Evolutionary conservation across 2,113 vertebrate genomes (phyloP), one percentile per base, ranked within the genome.

Genomic region (Uria lomvia): DNA sequence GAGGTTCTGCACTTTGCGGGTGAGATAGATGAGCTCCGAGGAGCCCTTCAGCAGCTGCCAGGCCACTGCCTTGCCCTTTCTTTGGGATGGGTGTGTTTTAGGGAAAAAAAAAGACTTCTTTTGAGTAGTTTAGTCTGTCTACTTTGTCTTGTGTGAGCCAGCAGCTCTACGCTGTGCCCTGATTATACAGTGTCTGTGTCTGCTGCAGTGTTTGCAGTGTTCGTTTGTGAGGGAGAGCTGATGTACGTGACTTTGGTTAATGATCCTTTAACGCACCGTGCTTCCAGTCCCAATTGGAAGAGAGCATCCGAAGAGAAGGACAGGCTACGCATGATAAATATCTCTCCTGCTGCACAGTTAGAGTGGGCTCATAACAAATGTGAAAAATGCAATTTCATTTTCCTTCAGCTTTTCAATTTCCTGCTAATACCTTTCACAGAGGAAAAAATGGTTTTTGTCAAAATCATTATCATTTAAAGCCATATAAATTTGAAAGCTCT

Each of bases 321-420:
- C 73, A 85, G 76, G 72, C 73, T 78, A 1, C 45, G 91, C 76
- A 81, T 91, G 76, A 91, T 78, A 92, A 95, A 68, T 84, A 49
- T 34, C 12, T 78, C 38, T 75, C 29, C 55, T 17, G 3, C 45
- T 62, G 80, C 70, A 53, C 78, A 77, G 70, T 50, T 84, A 80
- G 49, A 79, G 26, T 5, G 29, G 62, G 73, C 43, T 95, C 83
- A 23, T 87, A 74, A 74, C 47, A 75, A 90, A 72, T n/a, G 70
- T 50, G 68, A 42, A 63, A 92, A 96, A 91, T 30, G 76, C 43
- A 68, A 55, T 74, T 85, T 63, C 26, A 15, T 92, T 95, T 92
- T 87, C 70, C 77, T 73, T 63, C 56, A 53, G 73, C 58, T 89
- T 96, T 89, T 94, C 70, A 38, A 72, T 94, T 95, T 84, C 65